Evolutionary conservation across 30 jellyfish, hydroid and myxozoan species (phyloP), one percentile per base, ranked within the genome.

Genomic region (Pseudorhiza aurosa): DNA sequence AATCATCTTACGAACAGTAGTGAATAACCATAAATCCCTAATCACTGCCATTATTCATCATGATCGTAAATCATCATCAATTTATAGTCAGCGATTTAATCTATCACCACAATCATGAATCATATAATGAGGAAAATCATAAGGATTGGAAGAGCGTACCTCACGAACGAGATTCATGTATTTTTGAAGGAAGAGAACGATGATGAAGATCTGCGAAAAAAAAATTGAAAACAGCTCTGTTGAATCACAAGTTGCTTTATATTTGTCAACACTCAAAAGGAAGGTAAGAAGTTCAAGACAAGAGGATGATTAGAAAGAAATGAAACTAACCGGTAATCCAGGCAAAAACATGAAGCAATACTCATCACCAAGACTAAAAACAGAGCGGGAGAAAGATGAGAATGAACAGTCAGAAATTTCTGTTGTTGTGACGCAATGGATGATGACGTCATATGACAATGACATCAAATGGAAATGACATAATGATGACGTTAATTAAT

Each of bases 101-200:
- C n/a, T n/a, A n/a, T n/a, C n/a, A n/a, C n/a, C n/a, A n/a, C n/a
- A n/a, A n/a, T n/a, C n/a, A n/a, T n/a, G n/a, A n/a, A n/a, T n/a
- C n/a, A n/a, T 22, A 15, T 6, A 1, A 0, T 4, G 10, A 0
- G 0, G 59, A 31, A 63, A 15, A 63, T 27, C 50, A 29, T 8
- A 22, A 27, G 12, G 10, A 63, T n/a, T n/a, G n/a, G 9, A 4
- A 46, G 0, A 14, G 31, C 36, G 5, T 43, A 75, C 88, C 79
- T 39, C 78, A 25, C 65, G 25, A 32, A 62, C 31, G 25, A 75
- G 64, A 27, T 24, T 53, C 76, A 75, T 75, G 70, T 56, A 75
- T 27, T 62, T 75, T 24, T 75, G 88, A 42, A 75, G 79, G 70
- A 56, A 58, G 40, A 75, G 19, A 57, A 75, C 71, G 15, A 72